Base-by-base conservation (phyloP, 2,888 invertebrate genomes). In the Pollenia angustigena region DNA sequence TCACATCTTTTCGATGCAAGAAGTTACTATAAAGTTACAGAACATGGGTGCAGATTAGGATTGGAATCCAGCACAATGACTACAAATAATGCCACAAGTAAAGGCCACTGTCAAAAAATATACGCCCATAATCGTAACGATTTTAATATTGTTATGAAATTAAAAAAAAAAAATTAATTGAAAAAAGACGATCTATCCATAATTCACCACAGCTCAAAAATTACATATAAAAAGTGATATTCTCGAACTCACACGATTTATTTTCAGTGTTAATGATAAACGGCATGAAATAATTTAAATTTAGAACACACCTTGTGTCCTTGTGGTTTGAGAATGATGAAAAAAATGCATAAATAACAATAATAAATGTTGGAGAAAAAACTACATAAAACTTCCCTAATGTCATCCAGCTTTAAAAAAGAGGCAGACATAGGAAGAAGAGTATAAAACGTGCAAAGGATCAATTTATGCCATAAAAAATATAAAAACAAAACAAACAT, bases 221-320 rank as follows among this genome's bases (percentile, higher is more conserved):
- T 32, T 4, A 6, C 32, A 32, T 32, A 32, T 32, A 0, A 32
- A 32, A 32, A 32, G 32, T 32, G 0, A 6, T 6, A 6, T 32
- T 32, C 32, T 32, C 0, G 32, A n/a, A 56, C 23, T 7, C 16
- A 16, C 16, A 16, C 9, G n/a, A 62, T 18, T 54, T 11, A 12
- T 71, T 42, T 62, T 4, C 50, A 50, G 75, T 62, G 75, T 62
- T 50, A 32, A 42, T 74, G 12, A 68, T 68, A 69, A 46, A 44
- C 44, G 44, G 12, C 68, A 72, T 81, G 81, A 62, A 56, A 76
- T 80, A 76, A 81, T 78, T 81, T 68, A 50, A 71, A 81, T 52
- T 23, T 50, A 68, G 60, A 78, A 81, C 66, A 81, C 85, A 85
- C 81, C 81, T 78, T 85, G 81, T 81, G 69, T 48, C 76, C 69